Evolutionary conservation across 2,113 vertebrate species (phyloP).

Genomic region (Erpornis zantholeuca): DNA sequence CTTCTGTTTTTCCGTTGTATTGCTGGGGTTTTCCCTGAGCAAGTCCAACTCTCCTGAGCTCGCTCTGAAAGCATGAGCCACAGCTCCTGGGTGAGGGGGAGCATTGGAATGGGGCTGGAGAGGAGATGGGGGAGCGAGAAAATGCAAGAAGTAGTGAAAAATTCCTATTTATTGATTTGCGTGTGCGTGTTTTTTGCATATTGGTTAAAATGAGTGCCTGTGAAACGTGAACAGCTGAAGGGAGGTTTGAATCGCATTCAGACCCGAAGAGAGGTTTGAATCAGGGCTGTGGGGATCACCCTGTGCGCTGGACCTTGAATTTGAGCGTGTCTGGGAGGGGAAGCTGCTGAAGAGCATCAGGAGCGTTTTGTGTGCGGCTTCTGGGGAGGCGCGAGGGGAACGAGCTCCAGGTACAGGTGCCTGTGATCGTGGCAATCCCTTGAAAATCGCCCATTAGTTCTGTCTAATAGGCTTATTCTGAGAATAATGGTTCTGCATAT

Average conservation of each 20-base stretch:
- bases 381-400: neutral
- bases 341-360: neutral
- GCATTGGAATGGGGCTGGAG: rapidly evolving
- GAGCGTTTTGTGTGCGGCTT: neutral
- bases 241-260: neutral
- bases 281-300: neutral
- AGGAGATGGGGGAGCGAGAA: neutral
- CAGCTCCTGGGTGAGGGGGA: neutral
- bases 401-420: neutral
- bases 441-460: slow-evolving; percentile 3
- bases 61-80: neutral
- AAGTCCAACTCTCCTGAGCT: neutral
- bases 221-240: neutral
- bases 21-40: too few relatives aligned
- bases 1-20: neutral
- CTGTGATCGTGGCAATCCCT: neutral
- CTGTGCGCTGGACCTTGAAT: neutral
- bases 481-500: neutral
- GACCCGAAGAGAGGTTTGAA: neutral
- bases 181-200: neutral
- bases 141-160: neutral
- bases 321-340: neutral
- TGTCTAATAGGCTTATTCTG: neutral
- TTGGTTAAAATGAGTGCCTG: neutral
- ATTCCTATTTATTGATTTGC: rapidly evolving